Evolutionary conservation across 2,797 vertebrate genomes (phyloP).

Genomic region (Pelobates cultripes): DNA sequence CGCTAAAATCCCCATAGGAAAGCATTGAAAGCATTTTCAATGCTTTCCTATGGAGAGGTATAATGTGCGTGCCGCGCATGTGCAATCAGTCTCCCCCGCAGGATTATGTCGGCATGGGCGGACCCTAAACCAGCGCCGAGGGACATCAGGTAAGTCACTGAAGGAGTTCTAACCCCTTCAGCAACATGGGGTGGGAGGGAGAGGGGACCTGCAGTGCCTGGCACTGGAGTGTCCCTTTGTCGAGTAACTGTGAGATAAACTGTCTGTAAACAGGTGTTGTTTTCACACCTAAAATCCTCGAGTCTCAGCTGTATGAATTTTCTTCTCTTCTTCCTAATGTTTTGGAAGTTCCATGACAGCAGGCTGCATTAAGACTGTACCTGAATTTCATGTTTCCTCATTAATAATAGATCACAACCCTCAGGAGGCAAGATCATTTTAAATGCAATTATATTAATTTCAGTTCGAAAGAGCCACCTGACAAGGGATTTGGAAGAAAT

Average conservation of each 20-base stretch:
- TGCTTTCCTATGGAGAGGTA: too few species aligned
- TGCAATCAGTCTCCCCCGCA: too few species aligned
- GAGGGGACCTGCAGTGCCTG: too few species aligned
- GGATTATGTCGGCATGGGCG: too few species aligned
- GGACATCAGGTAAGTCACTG: too few species aligned
- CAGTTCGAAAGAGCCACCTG: neutral
- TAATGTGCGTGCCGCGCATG: too few species aligned
- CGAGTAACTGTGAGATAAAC: too few species aligned
- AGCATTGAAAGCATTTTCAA: too few species aligned
- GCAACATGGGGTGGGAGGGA: too few species aligned
- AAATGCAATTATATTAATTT: conserved; percentile 31
- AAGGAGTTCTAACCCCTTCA: too few species aligned
- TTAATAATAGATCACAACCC: conserved; percentile 30
- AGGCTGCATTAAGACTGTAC: neutral
- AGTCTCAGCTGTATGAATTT: neutral
- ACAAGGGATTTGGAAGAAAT: neutral
- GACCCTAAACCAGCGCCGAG: too few species aligned
- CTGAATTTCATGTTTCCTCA: neutral
- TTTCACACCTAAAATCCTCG: neutral
- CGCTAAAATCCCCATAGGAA: too few species aligned
- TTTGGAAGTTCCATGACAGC: neutral
- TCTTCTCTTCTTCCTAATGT: neutral
- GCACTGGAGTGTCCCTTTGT: neutral
- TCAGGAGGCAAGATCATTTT: conserved; percentile 8
- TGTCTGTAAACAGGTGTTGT: neutral